Evolutionary conservation across 2,888 invertebrate genomes (phyloP).

Genomic region (Pristionchus exspectatus): DNA sequence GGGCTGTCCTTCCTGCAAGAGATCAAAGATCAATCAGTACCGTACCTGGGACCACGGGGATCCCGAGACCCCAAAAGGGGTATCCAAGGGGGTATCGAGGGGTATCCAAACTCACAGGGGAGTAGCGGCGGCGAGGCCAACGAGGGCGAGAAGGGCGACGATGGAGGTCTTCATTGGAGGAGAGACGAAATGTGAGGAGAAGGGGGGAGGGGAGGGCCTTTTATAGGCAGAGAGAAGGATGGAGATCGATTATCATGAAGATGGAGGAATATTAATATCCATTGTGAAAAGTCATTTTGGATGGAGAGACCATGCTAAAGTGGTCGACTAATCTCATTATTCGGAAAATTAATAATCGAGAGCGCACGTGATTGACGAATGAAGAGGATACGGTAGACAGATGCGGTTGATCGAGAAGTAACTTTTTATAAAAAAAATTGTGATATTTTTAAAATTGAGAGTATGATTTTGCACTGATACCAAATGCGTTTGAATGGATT

Average conservation of each 20-base stretch:
- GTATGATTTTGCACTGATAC: too few species aligned
- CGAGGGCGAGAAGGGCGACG: neutral
- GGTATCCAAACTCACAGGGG: neutral
- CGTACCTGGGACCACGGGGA: neutral
- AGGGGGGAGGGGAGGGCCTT: neutral
- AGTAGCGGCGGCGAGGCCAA: neutral
- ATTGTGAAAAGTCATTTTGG: neutral
- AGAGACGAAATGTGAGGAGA: neutral
- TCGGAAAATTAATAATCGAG: neutral
- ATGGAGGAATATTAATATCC: neutral
- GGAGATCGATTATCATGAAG: neutral
- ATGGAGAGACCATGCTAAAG: neutral
- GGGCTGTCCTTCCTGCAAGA: neutral
- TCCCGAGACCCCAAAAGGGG: too few species aligned
- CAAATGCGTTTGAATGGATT: too few species aligned
- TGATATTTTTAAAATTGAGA: too few species aligned
- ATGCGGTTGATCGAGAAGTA: too few species aligned
- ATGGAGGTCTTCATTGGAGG: conserved; percentile 2
- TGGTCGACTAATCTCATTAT: neutral
- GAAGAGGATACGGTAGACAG: neutral
- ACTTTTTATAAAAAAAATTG: too few species aligned
- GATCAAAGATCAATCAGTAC: neutral
- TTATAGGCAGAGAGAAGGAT: neutral
- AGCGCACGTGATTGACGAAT: neutral
- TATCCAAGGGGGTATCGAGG: neutral